These are phyloP conservation scores for Busseola fusca DNA, from an alignment of 2,888 invertebrate species.

Conservation along the genomic window DNA sequence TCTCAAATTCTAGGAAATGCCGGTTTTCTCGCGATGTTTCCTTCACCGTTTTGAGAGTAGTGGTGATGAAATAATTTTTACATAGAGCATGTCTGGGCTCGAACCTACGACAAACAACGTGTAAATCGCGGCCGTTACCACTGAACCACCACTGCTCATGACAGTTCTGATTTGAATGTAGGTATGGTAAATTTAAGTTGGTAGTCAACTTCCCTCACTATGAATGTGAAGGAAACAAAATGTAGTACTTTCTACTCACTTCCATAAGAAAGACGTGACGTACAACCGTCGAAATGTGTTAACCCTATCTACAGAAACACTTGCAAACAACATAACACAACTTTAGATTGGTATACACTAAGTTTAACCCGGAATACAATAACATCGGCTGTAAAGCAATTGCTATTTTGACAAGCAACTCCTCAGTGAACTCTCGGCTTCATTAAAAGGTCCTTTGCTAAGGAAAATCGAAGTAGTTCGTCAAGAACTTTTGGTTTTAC, in stretches of 20 bases:
- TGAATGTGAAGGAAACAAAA: background rate
- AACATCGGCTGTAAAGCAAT: slow-evolving; percentile 11
- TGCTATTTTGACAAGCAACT: slow-evolving; percentile 27
- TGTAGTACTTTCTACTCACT: background rate
- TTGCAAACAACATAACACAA: background rate
- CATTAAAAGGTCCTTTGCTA: slow-evolving; percentile 32
- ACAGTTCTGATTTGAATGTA: background rate
- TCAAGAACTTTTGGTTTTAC: slow-evolving; percentile 12
- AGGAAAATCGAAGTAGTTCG: slow-evolving; percentile 32
- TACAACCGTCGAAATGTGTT: background rate
- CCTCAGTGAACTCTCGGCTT: slow-evolving; percentile 13
- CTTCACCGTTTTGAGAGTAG: no score
- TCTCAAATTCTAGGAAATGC: no score
- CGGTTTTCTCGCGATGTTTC: no score
- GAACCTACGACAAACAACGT: no score
- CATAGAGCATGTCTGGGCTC: no score
- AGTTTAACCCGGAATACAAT: slow-evolving; percentile 10
- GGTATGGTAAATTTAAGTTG: background rate
- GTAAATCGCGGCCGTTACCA: no score
- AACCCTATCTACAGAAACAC: background rate
- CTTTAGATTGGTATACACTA: background rate
- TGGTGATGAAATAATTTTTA: no score
- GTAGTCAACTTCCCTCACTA: background rate
- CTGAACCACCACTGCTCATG: background rate
- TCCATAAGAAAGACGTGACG: background rate